These are phyloP conservation scores for Apamea anceps DNA, from an alignment of 2,888 invertebrate species.

Conservation along the genomic window DNA sequence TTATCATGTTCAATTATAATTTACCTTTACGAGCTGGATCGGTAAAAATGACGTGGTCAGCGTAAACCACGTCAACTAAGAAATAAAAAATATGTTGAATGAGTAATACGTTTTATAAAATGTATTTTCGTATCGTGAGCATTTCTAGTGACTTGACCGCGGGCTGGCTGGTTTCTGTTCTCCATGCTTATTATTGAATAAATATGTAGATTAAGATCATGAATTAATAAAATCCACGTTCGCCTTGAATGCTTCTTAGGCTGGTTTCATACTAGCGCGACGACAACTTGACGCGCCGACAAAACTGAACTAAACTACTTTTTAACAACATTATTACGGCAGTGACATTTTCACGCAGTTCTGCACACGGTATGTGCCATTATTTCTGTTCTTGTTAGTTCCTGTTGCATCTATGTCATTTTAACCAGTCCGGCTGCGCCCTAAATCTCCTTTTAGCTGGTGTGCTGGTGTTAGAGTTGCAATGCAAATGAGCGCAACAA, in stretches of 20 bases:
- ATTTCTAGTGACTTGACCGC: slow-evolving; percentile 36
- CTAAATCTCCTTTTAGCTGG: slow-evolving; percentile 46
- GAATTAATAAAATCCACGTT: slow-evolving; percentile 57
- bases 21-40: neutral
- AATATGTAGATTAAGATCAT: slow-evolving; percentile 53
- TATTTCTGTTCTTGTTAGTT: slow-evolving; percentile 54
- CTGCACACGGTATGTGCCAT: slow-evolving; percentile 15
- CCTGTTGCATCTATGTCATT: slow-evolving; percentile 32
- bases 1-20: slow-evolving; percentile 34
- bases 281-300: neutral
- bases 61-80: neutral
- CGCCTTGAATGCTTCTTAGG: slow-evolving; percentile 56
- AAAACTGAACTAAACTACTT: slow-evolving; percentile 11
- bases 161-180: slow-evolving; percentile 15
- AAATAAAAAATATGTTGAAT: slow-evolving; percentile 31
- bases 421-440: slow-evolving; percentile 21
- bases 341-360: slow-evolving; percentile 30
- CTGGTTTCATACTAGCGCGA: slow-evolving; percentile 11
- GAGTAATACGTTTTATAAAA: slow-evolving; percentile 30
- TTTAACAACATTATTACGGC: slow-evolving; percentile 10
- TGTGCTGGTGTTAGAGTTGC: slow-evolving; percentile 20
- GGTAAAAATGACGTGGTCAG: slow-evolving; percentile 14
- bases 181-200: slow-evolving; percentile 42
- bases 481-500: slow-evolving; percentile 32
- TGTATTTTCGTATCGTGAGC: slow-evolving; percentile 39